A percentile compares a stretch with the other conserved stretches of the same genome.
These are phyloP conservation scores for Chionodraco myersi DNA, from an alignment of 2,113 vertebrate genomes.

Conservation along the genomic window DNA sequence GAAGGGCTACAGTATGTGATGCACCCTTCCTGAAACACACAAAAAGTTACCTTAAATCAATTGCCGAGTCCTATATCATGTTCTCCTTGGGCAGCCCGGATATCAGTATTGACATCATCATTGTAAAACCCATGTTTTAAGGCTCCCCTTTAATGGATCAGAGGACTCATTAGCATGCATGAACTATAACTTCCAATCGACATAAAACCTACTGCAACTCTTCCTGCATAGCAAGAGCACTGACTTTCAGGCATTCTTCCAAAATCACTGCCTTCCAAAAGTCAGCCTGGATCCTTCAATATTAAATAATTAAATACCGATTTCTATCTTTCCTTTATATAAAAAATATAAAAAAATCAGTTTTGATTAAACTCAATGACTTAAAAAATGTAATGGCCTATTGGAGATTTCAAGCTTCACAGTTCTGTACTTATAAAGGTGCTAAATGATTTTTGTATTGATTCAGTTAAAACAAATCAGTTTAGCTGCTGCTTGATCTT, in stretches of 20 bases:
- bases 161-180: conserved; percentile 79
- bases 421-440: not conserved
- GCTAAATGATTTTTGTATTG: not conserved
- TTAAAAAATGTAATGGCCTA: not conserved
- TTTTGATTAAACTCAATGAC: not conserved
- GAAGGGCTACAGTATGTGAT: not conserved
- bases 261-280: not conserved
- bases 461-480: not conserved
- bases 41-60: conserved; percentile 18
- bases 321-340: not conserved
- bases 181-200: conserved; percentile 74
- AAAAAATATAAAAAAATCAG: not conserved
- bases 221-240: conserved; percentile 64
- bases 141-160: conserved; percentile 65
- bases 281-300: not conserved
- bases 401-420: not conserved
- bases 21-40: not conserved
- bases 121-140: conserved; percentile 71
- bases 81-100: conserved; percentile 33
- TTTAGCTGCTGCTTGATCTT: not conserved
- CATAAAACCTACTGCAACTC: conserved; percentile 72
- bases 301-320: not conserved
- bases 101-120: conserved; percentile 52
- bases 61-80: not conserved
- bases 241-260: conserved; percentile 8